Base-by-base conservation (phyloP, 2,888 invertebrate genomes). In the Mesochorus sp. region DNA sequence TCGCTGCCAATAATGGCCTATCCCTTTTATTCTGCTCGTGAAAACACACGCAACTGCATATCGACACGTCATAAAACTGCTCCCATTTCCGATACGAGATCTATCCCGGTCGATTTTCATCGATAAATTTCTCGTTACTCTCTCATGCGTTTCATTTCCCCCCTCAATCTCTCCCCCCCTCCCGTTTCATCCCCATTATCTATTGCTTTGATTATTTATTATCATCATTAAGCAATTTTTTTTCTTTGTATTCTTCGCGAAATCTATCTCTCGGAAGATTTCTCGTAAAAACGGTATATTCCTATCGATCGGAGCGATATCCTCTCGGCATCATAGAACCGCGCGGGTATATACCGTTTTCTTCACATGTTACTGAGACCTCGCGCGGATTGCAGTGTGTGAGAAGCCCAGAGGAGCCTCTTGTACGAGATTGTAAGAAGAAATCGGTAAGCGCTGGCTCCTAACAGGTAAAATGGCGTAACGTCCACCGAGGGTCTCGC, bases 291-390 rank as follows among this genome's bases (percentile, higher is more conserved):
- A 64, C 21, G n/a, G 21, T 37, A n/a, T 34, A 70, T 71, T 10
- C 21, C 59, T 70, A 62, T 73, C 68, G 77, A 77, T 73, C 47
- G 37, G 19, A 42, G 14, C 49, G 55, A 55, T 73, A 44, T 2
- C 24, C 61, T 8, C 4, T 28, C 5, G 8, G 24, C 28, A 53
- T 55, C 44, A 39, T 21, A 19, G 19, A 21, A 6, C 49, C 37
- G 49, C 57, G n/a, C n/a, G n/a, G 4, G 10, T 24, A 21, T 49
- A 42, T 31, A 71, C 61, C 71, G 61, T 61, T 66, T 64, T 71
- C 51, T 44, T 17, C 24, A 66, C 39, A 64, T n/a, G n/a, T 59
- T 51, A 42, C 21, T 14, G 39, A n/a, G 26, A 61, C 8, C n/a
- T 6, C 62, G 61, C 24, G 53, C 24, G 39, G 39, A 6, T 71